A percentile compares a stretch with the other conserved stretches of the same genome.
Conservation (phyloP, 1,140 invertebrate species). For the Drosophila nigromelanica region DNA sequence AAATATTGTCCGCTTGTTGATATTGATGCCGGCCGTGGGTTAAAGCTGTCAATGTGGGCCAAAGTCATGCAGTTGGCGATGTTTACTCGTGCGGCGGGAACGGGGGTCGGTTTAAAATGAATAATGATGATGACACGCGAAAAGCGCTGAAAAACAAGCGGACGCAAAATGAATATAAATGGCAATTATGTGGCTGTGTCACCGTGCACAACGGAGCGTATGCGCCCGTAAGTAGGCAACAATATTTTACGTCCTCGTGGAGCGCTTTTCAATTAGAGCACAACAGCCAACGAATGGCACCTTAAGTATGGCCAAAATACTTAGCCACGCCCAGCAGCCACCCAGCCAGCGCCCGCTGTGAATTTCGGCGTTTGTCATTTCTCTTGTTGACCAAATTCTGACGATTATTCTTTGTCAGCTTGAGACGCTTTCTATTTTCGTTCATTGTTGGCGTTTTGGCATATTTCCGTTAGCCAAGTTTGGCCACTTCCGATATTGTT, state of each 20-base stretch:
- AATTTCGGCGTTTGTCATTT: conserved; percentile 3
- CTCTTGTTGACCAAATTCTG: conserved; percentile 28
- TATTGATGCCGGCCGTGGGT: conserved; percentile 59
- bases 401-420: conserved; percentile 51
- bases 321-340: conserved; percentile 14
- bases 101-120: conserved; percentile 53
- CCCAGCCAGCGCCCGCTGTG: background rate
- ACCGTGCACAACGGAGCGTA: conserved; percentile 41
- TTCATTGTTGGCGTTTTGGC: conserved; percentile 50
- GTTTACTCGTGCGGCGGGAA: conserved; percentile 34
- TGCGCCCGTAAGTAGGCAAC: conserved; percentile 48
- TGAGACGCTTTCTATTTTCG: conserved; percentile 45
- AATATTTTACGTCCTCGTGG: conserved; percentile 32
- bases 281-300: conserved; percentile 68
- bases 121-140: conserved; percentile 76
- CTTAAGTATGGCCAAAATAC: conserved; percentile 48
- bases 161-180: conserved; percentile 77
- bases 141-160: conserved; percentile 61
- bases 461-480: conserved; percentile 72
- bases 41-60: conserved; percentile 31
- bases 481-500: conserved; percentile 46
- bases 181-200: conserved; percentile 65
- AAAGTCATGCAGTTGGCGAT: conserved; percentile 48
- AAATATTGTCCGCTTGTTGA: conserved; percentile 79
- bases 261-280: conserved; percentile 69